Base-by-base conservation (phyloP, 2,113 vertebrate species). In the Felis chaus region DNA sequence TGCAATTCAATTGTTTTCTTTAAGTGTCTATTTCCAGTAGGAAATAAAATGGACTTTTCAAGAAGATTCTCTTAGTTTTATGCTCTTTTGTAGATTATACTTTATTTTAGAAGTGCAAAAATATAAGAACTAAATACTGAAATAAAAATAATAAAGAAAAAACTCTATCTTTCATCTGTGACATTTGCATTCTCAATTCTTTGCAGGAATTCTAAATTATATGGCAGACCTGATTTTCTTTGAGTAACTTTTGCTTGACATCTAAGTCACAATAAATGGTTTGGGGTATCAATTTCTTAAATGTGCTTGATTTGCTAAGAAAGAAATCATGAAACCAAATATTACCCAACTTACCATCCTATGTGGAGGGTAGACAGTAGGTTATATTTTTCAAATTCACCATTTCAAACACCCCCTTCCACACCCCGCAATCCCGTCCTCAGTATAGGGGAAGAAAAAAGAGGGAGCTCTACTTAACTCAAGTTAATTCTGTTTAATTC, bases 291-390 rank as follows among this genome's bases (percentile, higher is more conserved):
- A 31, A 23, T 82, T 87, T 66, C 88, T 94, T 68, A 89, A 90
- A 71, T 68, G n/a, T 33, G 84, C 14, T 73, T 88, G 31, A 63
- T 94, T 96, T 96, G 16, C 63, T 88, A 92, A 94, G 68, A 96
- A 93, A 96, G 23, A 83, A 97, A 85, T 68, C 36, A 78, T 82
- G 87, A 91, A 95, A 81, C 45, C 36, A 95, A 97, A 95, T 53
- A 84, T 81, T 94, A 93, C 81, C 53, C 65, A 81, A 71, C 1
- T 95, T 48, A 45, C 45, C 53, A 45, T 89, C 55, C 80, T 82
- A 57, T 36, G 53, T 14, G 21, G 19, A 90, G 53, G 27, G 16
- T 68, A 84, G 87, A 39, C 13, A 69, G 31, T 95, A 18, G 10
- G 65, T 79, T 87, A 69, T 18, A 79, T 83, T 85, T 78, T 94